Evolutionary conservation across 1,140 invertebrate species (phyloP).

Genomic region (Portunus trituberculatus): DNA sequence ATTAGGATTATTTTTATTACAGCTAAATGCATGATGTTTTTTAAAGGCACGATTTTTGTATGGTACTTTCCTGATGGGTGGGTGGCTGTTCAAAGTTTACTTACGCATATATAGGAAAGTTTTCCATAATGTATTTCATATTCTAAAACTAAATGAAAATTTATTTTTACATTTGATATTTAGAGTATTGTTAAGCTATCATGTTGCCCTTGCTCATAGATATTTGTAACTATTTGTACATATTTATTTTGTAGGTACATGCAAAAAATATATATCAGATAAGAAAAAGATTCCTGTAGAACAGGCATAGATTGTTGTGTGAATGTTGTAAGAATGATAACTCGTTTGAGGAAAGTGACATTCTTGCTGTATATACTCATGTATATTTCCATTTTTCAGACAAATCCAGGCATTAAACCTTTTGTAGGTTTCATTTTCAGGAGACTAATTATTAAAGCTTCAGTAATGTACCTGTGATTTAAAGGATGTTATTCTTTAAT

Average conservation of each 20-base stretch:
- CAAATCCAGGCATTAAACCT: too few species aligned
- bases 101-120: neutral
- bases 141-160: neutral
- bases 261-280: neutral
- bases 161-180: conserved; percentile 7
- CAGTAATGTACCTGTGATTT: too few species aligned
- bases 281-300: neutral
- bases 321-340: neutral
- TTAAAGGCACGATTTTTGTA: neutral
- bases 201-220: neutral
- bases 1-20: too few species aligned
- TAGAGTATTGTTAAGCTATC: neutral
- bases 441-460: too few species aligned
- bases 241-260: neutral
- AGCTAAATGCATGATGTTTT: neutral
- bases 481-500: too few species aligned
- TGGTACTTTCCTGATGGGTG: neutral
- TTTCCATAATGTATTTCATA: neutral
- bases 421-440: too few species aligned
- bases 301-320: neutral
- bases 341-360: neutral
- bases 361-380: neutral
- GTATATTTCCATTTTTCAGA: neutral
- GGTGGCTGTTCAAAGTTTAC: neutral
- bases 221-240: neutral